Evolutionary conservation across 2,888 invertebrate genomes (phyloP).

Genomic region (Drosophila demipolita): DNA sequence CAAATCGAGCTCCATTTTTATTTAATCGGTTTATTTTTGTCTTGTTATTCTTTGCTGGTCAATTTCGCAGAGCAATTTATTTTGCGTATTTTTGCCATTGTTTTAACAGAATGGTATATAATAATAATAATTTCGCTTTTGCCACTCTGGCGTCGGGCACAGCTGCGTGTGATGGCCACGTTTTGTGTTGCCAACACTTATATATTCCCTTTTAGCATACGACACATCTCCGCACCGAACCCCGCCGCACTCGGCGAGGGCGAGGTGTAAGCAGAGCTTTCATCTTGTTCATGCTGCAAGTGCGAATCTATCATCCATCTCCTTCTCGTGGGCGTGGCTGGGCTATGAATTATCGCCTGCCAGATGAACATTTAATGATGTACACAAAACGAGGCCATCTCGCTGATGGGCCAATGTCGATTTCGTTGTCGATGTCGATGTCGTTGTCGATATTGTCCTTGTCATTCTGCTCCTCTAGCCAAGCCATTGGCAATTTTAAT

Average conservation of each 20-base stretch:
- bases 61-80: conserved; percentile 23
- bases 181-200: conserved; percentile 35
- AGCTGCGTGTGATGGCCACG: conserved; percentile 71
- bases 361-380: conserved; percentile 81
- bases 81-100: conserved; percentile 44
- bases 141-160: conserved; percentile 33
- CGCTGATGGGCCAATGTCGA: conserved; percentile 45
- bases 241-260: not conserved
- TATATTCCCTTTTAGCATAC: not conserved
- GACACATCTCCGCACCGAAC: not conserved
- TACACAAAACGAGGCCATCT: conserved; percentile 60
- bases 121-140: conserved; percentile 39
- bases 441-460: conserved; percentile 29
- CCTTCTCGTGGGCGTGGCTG: conserved; percentile 40
- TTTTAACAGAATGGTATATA: conserved; percentile 38
- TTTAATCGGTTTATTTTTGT: conserved; percentile 4
- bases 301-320: not conserved
- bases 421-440: conserved; percentile 2
- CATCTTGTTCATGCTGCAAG: conserved; percentile 44
- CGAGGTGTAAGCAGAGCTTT: conserved; percentile 21
- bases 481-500: conserved; percentile 75
- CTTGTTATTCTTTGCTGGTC: conserved; percentile 3
- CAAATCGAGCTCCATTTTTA: conserved; percentile 12
- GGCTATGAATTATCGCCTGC: conserved; percentile 75
- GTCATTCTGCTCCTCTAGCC: conserved; percentile 7